Conservation (phyloP, 2,888 invertebrate species). For the Andrena praecox region DNA sequence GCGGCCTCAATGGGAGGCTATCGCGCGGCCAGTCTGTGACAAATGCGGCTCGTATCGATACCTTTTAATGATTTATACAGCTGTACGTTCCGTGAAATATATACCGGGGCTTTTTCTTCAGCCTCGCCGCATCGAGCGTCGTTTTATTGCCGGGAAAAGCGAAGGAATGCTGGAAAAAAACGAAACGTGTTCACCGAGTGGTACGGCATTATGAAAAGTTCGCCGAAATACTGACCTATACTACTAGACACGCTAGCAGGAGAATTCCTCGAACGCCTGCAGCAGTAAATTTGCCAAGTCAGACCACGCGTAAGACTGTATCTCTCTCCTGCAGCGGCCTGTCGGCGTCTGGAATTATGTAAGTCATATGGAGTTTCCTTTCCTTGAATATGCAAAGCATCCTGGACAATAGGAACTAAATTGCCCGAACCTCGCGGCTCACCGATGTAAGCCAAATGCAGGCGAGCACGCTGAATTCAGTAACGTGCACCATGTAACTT, state of each 20-base stretch:
- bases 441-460: not conserved
- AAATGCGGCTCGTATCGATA: slow-evolving; percentile 28
- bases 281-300: slow-evolving; percentile 29
- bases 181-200: not conserved
- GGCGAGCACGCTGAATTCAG: slow-evolving; percentile 9
- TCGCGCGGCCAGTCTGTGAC: not conserved
- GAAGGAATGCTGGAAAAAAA: not conserved
- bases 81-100: slow-evolving; percentile 9
- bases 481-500: not conserved
- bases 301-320: slow-evolving; percentile 22
- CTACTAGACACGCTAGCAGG: not conserved
- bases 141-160: not conserved
- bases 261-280: slow-evolving; percentile 14
- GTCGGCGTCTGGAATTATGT: slow-evolving; percentile 13
- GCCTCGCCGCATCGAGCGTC: not conserved
- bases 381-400: slow-evolving; percentile 38
- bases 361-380: slow-evolving; percentile 37
- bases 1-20: slow-evolving; percentile 3
- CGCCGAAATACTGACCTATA: not conserved
- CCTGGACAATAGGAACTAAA: slow-evolving; percentile 29
- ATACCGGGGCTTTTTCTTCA: not conserved
- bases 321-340: not conserved
- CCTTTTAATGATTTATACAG: slow-evolving; percentile 23
- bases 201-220: not conserved
- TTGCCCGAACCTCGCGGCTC: slow-evolving; percentile 13